phyloP scores from a whole-genome alignment of 2,797 vertebrate species.

The Acanthurus tractus region DNA sequence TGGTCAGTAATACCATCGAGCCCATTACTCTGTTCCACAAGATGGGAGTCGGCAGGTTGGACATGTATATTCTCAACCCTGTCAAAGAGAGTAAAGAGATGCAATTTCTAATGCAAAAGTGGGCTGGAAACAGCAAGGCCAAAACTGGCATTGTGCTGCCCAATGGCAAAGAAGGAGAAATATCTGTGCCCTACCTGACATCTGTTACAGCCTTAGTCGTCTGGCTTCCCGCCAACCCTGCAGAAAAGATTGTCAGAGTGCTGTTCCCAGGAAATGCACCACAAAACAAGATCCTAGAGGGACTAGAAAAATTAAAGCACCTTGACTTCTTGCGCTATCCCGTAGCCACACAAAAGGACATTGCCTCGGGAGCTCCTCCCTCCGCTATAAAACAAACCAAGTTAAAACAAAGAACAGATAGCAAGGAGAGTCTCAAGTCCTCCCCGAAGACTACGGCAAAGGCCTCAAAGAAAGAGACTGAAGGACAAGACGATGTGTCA shows the following conservation, averaged over 20 bases:
- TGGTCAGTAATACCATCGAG: constrained; percentile 94
- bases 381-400: constrained; percentile 93
- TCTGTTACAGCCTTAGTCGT: constrained; percentile 97
- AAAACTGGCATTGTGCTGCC: constrained; percentile 96
- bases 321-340: constrained; percentile 96
- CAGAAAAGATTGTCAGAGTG: constrained; percentile 96
- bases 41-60: constrained; percentile 97
- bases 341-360: constrained; percentile 95
- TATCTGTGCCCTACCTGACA: constrained; percentile 97
- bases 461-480: constrained; percentile 88
- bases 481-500: constrained; percentile 87
- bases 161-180: constrained; percentile 96
- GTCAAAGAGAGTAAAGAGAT: constrained; percentile 99
- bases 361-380: constrained; percentile 89
- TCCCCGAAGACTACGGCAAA: constrained; percentile 90
- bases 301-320: constrained; percentile 96
- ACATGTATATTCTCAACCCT: constrained; percentile 98
- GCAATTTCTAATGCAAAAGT: constrained; percentile 99
- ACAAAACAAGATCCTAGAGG: constrained; percentile 98
- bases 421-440: constrained; percentile 97
- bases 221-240: constrained; percentile 95
- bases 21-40: constrained; percentile 98
- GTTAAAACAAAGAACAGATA: constrained; percentile 97
- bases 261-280: constrained; percentile 98
- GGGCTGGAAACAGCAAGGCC: constrained; percentile 98